Base-by-base conservation (phyloP, 2,797 vertebrate species). In the Adelosebastes latens region DNA sequence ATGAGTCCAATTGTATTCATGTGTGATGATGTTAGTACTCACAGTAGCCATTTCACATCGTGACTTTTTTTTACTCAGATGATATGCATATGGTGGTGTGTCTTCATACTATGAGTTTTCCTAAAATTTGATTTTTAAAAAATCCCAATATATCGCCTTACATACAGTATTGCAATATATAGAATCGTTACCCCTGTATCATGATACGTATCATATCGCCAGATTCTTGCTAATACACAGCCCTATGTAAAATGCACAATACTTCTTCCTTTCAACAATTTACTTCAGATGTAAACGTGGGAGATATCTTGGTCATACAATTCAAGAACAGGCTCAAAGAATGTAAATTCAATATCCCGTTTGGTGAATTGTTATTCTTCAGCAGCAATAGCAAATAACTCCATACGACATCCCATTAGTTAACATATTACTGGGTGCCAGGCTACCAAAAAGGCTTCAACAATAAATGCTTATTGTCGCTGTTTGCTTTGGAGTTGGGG, bases 381-480 rank as follows among this genome's bases (percentile, higher is more conserved):
- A 73, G 76, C 76, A 73, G 73, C 70, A 83, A 72, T 20, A 22
- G 79, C 85, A 88, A 92, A 88, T 87, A 81, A 87, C 81, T 88
- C 72, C 69, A 81, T 68, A 81, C 68, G 59, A 82, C 74, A 89
- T 77, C 36, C 66, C 67, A 85, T 90, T 93, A 87, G 75, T 76
- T 83, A 77, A 88, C 75, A 81, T 76, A 88, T 88, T 84, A 88
- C 72, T 73, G 53, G 70, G 71, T 83, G 78, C 84, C 79, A 86
- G 77, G 75, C 77, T 58, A 71, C 79, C 64, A 80, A 72, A 90
- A 87, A 72, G 68, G 68, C 82, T 69, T 87, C 71, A 66, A 76
- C 84, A 88, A 86, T 89, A 84, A 88, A 88, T 84, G 89, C 64
- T 65, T 88, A 88, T 91, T 90, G 88, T 89, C 76, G 61, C 78